These are phyloP conservation scores for Salpingus planirostris DNA, from an alignment of 2,888 invertebrate species.

Conservation along the genomic window DNA sequence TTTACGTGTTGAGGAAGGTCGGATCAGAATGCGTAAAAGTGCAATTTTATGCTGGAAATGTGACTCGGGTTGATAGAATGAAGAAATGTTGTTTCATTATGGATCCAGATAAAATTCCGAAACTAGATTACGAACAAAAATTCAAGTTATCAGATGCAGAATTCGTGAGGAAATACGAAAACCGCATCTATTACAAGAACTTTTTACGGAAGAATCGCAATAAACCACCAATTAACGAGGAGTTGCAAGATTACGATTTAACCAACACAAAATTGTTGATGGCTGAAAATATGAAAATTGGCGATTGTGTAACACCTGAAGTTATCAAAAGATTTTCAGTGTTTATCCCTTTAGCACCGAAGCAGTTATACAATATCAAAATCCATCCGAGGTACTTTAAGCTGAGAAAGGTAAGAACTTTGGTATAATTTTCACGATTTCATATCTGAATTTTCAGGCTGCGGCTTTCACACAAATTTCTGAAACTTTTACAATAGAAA, in stretches of 20 bases:
- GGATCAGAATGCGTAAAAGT: slow-evolving; percentile 6
- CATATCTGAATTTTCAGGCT: slow-evolving; percentile 20
- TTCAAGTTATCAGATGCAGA: too few relatives aligned
- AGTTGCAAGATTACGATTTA: slow-evolving; percentile 9
- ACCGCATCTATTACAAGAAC: not conserved
- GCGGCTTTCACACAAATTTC: slow-evolving; percentile 30
- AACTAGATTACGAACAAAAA: not conserved
- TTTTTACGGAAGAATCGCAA: too few relatives aligned
- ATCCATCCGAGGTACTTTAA: slow-evolving; percentile 34
- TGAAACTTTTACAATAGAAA: slow-evolving; percentile 32
- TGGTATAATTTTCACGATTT: not conserved
- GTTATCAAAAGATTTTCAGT: not conserved
- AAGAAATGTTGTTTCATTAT: too few relatives aligned
- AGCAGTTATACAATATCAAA: slow-evolving; percentile 37
- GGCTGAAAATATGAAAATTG: slow-evolving; percentile 2
- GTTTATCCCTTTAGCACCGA: slow-evolving; percentile 36
- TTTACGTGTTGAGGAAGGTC: slow-evolving; percentile 3
- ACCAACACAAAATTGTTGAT: slow-evolving; percentile 12
- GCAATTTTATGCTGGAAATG: slow-evolving; percentile 1
- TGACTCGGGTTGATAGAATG: too few relatives aligned
- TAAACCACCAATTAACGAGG: slow-evolving; percentile 1
- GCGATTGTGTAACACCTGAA: not conserved
- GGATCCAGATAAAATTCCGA: not conserved
- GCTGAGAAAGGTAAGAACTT: slow-evolving; percentile 25
- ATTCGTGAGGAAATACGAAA: not conserved